A percentile compares a stretch with the other conserved stretches of the same genome.
Evolutionary conservation across 1,140 invertebrate genomes (phyloP).

Genomic region (Bombus fervidus): DNA sequence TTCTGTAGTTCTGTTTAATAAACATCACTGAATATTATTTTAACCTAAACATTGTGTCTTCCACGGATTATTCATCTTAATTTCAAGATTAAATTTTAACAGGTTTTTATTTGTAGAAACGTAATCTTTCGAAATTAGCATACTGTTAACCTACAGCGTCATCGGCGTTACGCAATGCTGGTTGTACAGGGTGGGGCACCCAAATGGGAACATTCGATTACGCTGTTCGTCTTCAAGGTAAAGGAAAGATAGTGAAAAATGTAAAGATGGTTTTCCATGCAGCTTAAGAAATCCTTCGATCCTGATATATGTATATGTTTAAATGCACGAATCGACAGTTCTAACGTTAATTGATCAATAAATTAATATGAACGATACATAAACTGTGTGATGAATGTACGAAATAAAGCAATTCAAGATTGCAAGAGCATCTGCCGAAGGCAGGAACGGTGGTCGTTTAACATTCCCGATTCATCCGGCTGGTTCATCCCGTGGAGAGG

Average conservation of each 20-base stretch:
- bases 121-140: background rate
- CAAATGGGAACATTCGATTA: background rate
- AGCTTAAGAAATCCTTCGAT: background rate
- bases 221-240: background rate
- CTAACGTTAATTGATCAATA: background rate
- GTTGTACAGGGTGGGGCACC: background rate
- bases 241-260: background rate
- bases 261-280: too few relatives aligned
- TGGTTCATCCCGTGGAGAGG: constrained; percentile 29
- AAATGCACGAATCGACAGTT: background rate
- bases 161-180: background rate
- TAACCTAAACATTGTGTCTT: too few relatives aligned
- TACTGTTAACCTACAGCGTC: background rate
- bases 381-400: too few relatives aligned
- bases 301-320: background rate
- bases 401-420: background rate
- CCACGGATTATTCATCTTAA: too few relatives aligned
- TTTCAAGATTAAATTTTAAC: too few relatives aligned
- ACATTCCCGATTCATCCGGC: constrained; percentile 12
- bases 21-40: too few relatives aligned
- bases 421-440: background rate
- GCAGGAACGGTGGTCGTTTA: background rate
- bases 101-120: background rate
- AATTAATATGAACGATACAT: background rate
- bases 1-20: too few relatives aligned